phyloP scores from a whole-genome alignment of 2,888 invertebrate genomes.

The Apodemia duryi region DNA sequence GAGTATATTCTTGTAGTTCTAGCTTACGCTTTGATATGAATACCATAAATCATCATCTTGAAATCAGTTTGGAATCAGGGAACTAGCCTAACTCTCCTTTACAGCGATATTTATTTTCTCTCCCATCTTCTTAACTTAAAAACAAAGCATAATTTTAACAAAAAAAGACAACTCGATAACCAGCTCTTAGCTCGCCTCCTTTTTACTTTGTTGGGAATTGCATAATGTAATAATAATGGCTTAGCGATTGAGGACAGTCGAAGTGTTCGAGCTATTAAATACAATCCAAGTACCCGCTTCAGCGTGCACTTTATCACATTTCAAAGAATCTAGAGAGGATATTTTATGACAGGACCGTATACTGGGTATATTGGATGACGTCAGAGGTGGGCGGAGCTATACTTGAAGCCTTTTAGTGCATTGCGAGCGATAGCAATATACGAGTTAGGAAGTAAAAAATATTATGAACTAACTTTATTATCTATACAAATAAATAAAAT shows the following conservation, averaged over 20 bases:
- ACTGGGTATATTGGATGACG: slow-evolving; percentile 31
- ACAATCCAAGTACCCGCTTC: slow-evolving; percentile 25
- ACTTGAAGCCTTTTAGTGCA: slow-evolving; percentile 32
- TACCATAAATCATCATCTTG: no score
- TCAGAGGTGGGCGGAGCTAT: slow-evolving; percentile 28
- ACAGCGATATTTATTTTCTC: no score
- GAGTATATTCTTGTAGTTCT: no score
- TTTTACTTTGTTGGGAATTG: neutral
- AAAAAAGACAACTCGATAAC: neutral
- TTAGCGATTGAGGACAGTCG: slow-evolving; percentile 11
- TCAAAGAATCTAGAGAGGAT: slow-evolving; percentile 25
- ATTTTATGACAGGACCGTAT: slow-evolving; percentile 22
- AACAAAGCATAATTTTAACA: neutral
- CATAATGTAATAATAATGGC: slow-evolving; percentile 8
- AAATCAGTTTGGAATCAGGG: no score
- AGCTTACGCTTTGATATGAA: no score
- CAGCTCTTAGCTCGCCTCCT: neutral
- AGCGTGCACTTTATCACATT: slow-evolving; percentile 34
- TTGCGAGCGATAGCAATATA: slow-evolving; percentile 22
- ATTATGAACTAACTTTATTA: neutral
- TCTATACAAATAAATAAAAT: no score
- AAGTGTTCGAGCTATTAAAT: slow-evolving; percentile 25
- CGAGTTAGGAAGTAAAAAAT: slow-evolving; percentile 18
- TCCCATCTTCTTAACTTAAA: no score
- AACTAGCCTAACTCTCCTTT: no score